A percentile compares a stretch with the other conserved stretches of the same genome.
phyloP scores from a whole-genome alignment of 2,888 invertebrate species.

The Zootermopsis nevadensis region DNA sequence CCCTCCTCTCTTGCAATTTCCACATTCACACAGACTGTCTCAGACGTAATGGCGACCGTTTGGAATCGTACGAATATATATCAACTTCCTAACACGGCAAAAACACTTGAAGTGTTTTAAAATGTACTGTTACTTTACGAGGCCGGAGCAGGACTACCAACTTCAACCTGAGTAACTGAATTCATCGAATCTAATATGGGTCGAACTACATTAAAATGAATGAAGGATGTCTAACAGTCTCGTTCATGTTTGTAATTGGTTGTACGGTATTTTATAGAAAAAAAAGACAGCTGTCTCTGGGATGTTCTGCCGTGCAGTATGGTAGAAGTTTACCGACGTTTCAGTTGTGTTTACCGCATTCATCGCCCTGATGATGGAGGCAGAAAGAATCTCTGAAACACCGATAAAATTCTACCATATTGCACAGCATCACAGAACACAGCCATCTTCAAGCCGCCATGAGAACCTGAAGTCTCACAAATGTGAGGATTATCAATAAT shows the following conservation, averaged over 20 bases:
- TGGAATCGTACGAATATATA: not conserved
- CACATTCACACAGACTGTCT: not conserved
- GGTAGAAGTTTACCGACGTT: too few species aligned
- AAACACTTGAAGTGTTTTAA: not conserved
- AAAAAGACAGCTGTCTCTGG: too few species aligned
- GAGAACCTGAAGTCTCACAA: too few species aligned
- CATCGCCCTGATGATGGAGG: too few species aligned
- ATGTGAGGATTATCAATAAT: not conserved
- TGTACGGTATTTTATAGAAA: too few species aligned
- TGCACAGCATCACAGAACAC: too few species aligned
- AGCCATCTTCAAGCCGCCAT: too few species aligned
- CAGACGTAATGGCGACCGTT: not conserved
- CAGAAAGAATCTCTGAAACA: too few species aligned
- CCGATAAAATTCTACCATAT: too few species aligned
- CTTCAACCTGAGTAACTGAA: not conserved
- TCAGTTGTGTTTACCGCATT: too few species aligned
- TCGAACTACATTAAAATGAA: not conserved
- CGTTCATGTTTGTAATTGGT: not conserved
- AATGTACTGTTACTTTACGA: not conserved
- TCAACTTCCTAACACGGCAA: constrained; percentile 3
- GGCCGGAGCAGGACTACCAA: not conserved
- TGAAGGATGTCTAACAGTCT: not conserved
- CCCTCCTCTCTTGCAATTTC: not conserved
- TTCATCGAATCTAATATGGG: not conserved
- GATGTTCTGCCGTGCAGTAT: too few species aligned